These are phyloP conservation scores for Pasiphila rectangulata DNA, from an alignment of 2,888 invertebrate genomes.

Conservation along the genomic window DNA sequence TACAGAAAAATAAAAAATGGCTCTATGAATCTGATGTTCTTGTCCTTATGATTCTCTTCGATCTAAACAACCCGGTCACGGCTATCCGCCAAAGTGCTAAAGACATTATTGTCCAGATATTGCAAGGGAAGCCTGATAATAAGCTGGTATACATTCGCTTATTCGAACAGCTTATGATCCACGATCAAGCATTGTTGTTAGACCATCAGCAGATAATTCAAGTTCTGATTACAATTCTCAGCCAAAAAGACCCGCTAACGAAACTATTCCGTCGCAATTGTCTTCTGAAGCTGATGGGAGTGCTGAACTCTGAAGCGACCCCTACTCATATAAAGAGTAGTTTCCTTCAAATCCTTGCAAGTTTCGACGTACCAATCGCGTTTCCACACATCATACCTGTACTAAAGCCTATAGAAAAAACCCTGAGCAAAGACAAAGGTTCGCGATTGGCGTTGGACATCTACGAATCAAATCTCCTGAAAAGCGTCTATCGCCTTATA, in stretches of 20 bases:
- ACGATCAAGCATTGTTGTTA: conserved; percentile 81
- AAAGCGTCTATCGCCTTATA: conserved; percentile 78
- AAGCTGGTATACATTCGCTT: conserved; percentile 66
- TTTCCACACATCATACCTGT: conserved; percentile 60
- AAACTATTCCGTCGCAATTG: conserved; percentile 65
- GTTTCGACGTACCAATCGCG: conserved; percentile 68
- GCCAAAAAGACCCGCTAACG: conserved; percentile 71
- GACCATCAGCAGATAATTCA: conserved; percentile 85
- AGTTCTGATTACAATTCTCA: conserved; percentile 82
- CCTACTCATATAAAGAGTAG: conserved; percentile 73
- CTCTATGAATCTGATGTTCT: conserved; percentile 67
- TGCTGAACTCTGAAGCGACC: conserved; percentile 53
- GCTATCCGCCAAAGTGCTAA: conserved; percentile 80
- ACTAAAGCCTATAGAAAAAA: conserved; percentile 47
- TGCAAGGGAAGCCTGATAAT: conserved; percentile 51
- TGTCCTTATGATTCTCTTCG: conserved; percentile 78
- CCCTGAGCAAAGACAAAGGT: conserved; percentile 38
- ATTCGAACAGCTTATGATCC: conserved; percentile 66
- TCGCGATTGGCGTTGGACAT: conserved; percentile 60
- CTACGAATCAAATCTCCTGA: conserved; percentile 78
- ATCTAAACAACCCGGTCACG: conserved; percentile 75
- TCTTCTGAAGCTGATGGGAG: conserved; percentile 55
- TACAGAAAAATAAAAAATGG: conserved; percentile 54
- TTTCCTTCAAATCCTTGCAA: conserved; percentile 66
- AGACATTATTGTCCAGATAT: conserved; percentile 68